Evolutionary conservation across 2,888 invertebrate genomes (phyloP), one percentile per base, ranked within the genome.

Genomic region (Agrotis ipsilon): DNA sequence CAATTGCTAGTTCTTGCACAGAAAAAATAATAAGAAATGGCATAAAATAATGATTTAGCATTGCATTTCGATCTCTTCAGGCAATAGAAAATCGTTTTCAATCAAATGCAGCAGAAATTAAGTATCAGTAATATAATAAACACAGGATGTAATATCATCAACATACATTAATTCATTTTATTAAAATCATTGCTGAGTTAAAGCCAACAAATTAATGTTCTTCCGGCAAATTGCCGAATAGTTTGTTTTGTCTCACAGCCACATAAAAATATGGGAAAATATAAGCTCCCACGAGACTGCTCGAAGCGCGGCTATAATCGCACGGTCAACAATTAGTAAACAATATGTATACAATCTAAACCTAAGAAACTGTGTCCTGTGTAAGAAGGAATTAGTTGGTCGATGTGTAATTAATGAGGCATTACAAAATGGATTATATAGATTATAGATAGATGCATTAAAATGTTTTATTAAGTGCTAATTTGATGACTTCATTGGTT

Each of bases 211-310:
- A 80, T 78, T 61, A 72, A 72, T 76, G 68, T 68, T 75, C 72
- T 82, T 72, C 68, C 59, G 78, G 65, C 72, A 73, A 84, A 82
- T 78, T 75, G 71, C 66, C 62, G 72, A 68, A 78, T 72, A 84
- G 69, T 78, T 75, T 80, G 60, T 84, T 82, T 73, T 78, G 82
- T 82, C 78, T 65, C 82, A 80, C 84, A 84, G 74, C 76, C 46
- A 68, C 60, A 73, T 76, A 78, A 82, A 78, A 73, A 84, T 84
- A 84, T 84, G 84, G 84, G 84, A 84, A 82, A 84, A 84, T 80
- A 21, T 78, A 72, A 57, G 60, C 82, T 84, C 84, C 84, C 84
- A 84, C 84, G 84, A 82, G 84, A 80, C 75, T 49, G 72, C 57
- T 73, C 75, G 52, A 66, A 67, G 68, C 80, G 72, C 78, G 74